Evolutionary conservation across 2,888 invertebrate species (phyloP), one percentile per base, ranked within the genome.

Genomic region (Drosophila picticornis): DNA sequence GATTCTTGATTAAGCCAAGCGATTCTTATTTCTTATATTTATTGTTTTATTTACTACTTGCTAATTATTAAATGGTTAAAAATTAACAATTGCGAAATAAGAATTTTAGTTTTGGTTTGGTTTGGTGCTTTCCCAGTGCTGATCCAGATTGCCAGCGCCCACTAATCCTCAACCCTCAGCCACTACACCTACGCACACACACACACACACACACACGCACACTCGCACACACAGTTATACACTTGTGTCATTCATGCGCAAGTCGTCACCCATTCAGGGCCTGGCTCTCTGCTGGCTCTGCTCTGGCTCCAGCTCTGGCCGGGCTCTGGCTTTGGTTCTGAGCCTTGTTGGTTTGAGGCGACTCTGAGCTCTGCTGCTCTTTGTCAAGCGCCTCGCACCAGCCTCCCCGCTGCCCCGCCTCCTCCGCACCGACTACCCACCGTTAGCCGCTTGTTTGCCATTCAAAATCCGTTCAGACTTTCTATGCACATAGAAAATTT

Each of bases 381-480:
- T 85, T 79, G 72, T 83, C 52, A 51, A 60, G 75, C 71, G 50
- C 34, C 60, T 43, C 55, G 75, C 71, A 50, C 31, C 50, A 40
- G 16, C 34, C 27, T 4, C 51, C n/a, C 13, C n/a, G 1, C 29
- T 16, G 11, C 31, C 43, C 25, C 50, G 59, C 55, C 55, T 10
- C 40, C 36, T 10, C 50, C 13, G 36, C 22, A 34, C 2, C 43
- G 5, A 11, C 55, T 11, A 2, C 50, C 66, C 79, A 77, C 81
- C 76, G 65, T 65, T 67, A 55, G 64, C 75, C 83, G 81, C 81
- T 87, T 84, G 89, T 88, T 89, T 87, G 90, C 83, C 90, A 89
- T 90, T 89, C 90, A 89, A 89, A 89, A 87, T 84, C 90, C 90
- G 83, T 88, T 88, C 88, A 90, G 90, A 89, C 90, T 89, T 90